Conservation (phyloP, 1,140 invertebrate genomes). For the Gryon sp. region DNA sequence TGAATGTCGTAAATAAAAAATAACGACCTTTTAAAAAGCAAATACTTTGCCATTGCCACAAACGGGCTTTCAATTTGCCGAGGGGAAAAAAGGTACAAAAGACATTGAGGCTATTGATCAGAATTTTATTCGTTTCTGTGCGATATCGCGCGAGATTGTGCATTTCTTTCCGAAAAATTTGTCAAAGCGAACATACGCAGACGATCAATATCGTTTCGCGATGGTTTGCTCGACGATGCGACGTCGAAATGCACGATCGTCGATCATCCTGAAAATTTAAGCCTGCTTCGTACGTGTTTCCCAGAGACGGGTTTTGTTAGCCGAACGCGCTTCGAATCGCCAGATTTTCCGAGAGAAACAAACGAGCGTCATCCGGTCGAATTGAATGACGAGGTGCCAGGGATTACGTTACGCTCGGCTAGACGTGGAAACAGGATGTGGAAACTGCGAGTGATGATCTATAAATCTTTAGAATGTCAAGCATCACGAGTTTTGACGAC, state of each 20-base stretch:
- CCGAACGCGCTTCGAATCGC: conserved; percentile 38
- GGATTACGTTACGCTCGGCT: conserved; percentile 57
- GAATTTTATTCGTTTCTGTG: conserved; percentile 32
- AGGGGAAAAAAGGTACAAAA: conserved; percentile 11
- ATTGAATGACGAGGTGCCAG: conserved; percentile 62
- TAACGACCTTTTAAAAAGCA: conserved; percentile 22
- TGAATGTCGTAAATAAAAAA: conserved; percentile 9
- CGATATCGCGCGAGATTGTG: conserved; percentile 41
- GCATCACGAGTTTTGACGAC: conserved; percentile 33
- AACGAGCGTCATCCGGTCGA: conserved; percentile 56
- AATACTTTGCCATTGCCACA: conserved; percentile 7
- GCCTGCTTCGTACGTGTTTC: conserved; percentile 48
- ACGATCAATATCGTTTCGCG: conserved; percentile 37
- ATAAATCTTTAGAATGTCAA: conserved; percentile 57
- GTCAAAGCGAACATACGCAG: conserved; percentile 19
- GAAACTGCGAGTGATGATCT: conserved; percentile 61
- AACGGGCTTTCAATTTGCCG: conserved; percentile 22
- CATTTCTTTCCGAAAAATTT: conserved; percentile 54
- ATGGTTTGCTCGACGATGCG: conserved; percentile 4
- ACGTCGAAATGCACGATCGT: conserved; percentile 47
- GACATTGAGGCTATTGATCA: conserved; percentile 37
- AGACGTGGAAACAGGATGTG: conserved; percentile 57
- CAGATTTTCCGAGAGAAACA: conserved; percentile 60
- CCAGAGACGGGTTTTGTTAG: conserved; percentile 48
- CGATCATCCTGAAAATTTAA: conserved; percentile 64